Evolutionary conservation across 2,113 vertebrate genomes (phyloP), one percentile per base, ranked within the genome.

Genomic region (Rhinoptilus africanus): DNA sequence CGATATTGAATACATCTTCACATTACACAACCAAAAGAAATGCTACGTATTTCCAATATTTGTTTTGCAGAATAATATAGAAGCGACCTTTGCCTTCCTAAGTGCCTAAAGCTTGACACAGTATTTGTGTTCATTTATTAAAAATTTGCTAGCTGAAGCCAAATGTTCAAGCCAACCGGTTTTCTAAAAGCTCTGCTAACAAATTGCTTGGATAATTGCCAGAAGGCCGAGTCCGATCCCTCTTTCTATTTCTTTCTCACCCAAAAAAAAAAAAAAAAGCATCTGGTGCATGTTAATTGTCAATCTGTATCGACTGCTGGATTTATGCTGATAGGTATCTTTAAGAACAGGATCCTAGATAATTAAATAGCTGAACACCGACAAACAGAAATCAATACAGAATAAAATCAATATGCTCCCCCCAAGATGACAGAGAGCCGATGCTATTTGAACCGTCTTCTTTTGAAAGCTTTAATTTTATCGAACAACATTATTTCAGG

Each of bases 141-240:
- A 80, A 88, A 94, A 83, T 60, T 78, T 45, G 39, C 66, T 35
- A 16, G 91, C 62, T 64, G 66, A 80, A 93, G 87, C 82, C 86
- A 94, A 97, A 95, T 12, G 2, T 53, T 96, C 73, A 85, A 83
- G 72, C 67, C 88, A 96, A 95, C 71, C 66, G n/a, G 53, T 83
- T 76, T 93, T 89, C 85, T 76, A 67, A 95, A 95, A 67, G 8
- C 45, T 85, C 81, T 79, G 53, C 90, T 96, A 89, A 94, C 92
- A 93, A 96, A 96, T 93, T 71, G 72, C 73, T 73, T 96, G 96
- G 95, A 56, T 83, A 89, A 93, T 60, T 75, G 85, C 94, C 96
- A 97, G 73, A 64, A 85, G 67, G 47, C 43, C 0, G 0, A 77
- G 48, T 30, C 63, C 8, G 20, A 73, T 35, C n/a, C 81, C 81